Conservation (phyloP, 2,888 invertebrate genomes). For the Pristionchus entomophagus region DNA sequence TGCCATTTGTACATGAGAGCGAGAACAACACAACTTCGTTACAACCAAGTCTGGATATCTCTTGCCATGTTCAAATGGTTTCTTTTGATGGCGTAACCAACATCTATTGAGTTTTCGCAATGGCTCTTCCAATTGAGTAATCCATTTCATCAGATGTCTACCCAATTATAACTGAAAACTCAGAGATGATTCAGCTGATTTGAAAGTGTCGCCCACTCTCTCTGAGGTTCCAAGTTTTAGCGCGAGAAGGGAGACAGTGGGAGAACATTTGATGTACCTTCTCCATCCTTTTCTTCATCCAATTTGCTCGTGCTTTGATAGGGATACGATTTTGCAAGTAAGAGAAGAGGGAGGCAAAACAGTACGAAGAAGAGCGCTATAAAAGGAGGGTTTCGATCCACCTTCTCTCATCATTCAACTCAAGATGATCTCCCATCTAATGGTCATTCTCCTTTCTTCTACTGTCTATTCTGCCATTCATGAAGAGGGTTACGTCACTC, state of each 20-base stretch:
- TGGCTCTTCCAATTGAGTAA: background rate
- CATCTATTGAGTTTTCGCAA: background rate
- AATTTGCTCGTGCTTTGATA: background rate
- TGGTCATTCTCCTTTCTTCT: background rate
- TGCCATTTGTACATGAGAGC: too few relatives aligned
- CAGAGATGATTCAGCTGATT: background rate
- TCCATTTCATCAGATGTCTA: constrained; percentile 15
- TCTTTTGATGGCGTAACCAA: background rate
- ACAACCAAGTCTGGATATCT: too few relatives aligned
- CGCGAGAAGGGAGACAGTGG: background rate
- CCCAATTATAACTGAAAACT: constrained; percentile 23
- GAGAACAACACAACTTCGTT: too few relatives aligned
- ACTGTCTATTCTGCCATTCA: background rate
- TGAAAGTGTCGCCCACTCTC: background rate
- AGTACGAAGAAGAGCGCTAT: constrained; percentile 9
- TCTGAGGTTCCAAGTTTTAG: background rate
- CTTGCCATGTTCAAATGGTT: too few relatives aligned
- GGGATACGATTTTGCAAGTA: background rate
- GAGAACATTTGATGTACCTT: background rate
- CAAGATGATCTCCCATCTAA: background rate
- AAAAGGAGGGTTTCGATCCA: background rate
- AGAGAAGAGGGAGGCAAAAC: background rate
- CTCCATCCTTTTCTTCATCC: background rate
- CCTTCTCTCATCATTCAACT: background rate
- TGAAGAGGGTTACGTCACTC: background rate